These are phyloP conservation scores for Pandemis cinnamomeana DNA, from an alignment of 2,888 invertebrate genomes.

Conservation along the genomic window DNA sequence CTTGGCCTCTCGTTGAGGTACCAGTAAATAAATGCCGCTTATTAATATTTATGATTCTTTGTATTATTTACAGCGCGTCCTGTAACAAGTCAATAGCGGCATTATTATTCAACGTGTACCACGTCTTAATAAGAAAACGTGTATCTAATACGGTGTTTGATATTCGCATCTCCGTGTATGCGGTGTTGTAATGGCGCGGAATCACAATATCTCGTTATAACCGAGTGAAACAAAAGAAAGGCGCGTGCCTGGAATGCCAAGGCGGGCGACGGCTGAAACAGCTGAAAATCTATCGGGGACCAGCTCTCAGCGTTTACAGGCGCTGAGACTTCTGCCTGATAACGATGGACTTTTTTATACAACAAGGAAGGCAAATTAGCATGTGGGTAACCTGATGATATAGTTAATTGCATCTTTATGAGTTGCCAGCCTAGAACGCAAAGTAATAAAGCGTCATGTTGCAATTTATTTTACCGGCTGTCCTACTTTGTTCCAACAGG, in stretches of 20 bases:
- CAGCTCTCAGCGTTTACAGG: slow-evolving; percentile 40
- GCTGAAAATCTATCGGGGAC: slow-evolving; percentile 46
- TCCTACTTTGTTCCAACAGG: too few species aligned
- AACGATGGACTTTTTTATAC: neutral
- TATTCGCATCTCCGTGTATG: slow-evolving; percentile 79
- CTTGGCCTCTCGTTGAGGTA: neutral
- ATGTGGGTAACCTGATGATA: too few species aligned
- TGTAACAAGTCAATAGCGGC: slow-evolving; percentile 57
- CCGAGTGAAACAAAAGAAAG: slow-evolving; percentile 79
- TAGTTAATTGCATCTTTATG: too few species aligned
- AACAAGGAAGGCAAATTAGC: neutral
- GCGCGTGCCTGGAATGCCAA: slow-evolving; percentile 72
- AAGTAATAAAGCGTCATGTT: too few species aligned
- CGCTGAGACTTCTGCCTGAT: slow-evolving; percentile 9
- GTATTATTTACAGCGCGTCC: slow-evolving; percentile 33
- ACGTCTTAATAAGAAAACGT: slow-evolving; percentile 81
- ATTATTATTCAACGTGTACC: slow-evolving; percentile 74
- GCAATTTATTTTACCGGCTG: too few species aligned
- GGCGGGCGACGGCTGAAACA: slow-evolving; percentile 42
- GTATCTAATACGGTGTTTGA: slow-evolving; percentile 79
- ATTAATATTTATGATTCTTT: slow-evolving; percentile 33
- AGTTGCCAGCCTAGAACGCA: too few species aligned
- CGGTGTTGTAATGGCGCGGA: slow-evolving; percentile 77
- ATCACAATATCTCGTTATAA: slow-evolving; percentile 84
- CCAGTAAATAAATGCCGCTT: slow-evolving; percentile 7